Base-by-base conservation (phyloP, 1,140 invertebrate genomes). In the Pteromalus puparum region DNA sequence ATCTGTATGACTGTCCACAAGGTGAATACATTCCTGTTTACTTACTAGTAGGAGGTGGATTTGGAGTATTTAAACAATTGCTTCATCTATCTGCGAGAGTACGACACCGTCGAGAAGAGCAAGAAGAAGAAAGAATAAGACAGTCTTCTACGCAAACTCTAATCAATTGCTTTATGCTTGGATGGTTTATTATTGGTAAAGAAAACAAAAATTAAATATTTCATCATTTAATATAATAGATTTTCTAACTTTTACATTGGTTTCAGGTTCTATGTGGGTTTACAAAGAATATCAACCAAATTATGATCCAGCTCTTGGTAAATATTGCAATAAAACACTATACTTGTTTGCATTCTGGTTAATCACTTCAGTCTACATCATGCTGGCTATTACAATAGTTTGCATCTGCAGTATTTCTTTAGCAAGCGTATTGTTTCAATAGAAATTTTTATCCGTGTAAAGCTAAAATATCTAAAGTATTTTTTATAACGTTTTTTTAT, bases 271-370 rank as follows among this genome's bases (percentile, higher is more conserved):
- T 24, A 94, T 95, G 86, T 95, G 95, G 95, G 94, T 95, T 12
- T 96, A 95, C 87, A 94, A 94, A 87, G 94, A 95, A 85, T 95
- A 95, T 86, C 93, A 95, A 86, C 95, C 95, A 67, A 94, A 94
- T 86, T 95, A 94, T 87, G 93, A 95, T 87, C 92, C 93, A 83
- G 81, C 88, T 15, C 85, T 90, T 21, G 89, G 90, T 1, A 90
- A 93, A 87, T 96, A 95, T 89, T 96, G 95, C 88, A 94, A 96
- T 86, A 94, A 93, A 88, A 95, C 94, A 10, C 89, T 96, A 2
- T 96, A 96, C 90, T 92, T 94, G 83, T 96, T 95, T 89, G 94
- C 95, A 34, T 96, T 96, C 89, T 96, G 95, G 95, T 88, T 95
- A 13, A 94, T 95, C 10, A 96, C 95, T 0, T 92, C 94, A 2